phyloP scores from a whole-genome alignment of 2,888 invertebrate genomes.

The Lasioglossum villosulum region DNA sequence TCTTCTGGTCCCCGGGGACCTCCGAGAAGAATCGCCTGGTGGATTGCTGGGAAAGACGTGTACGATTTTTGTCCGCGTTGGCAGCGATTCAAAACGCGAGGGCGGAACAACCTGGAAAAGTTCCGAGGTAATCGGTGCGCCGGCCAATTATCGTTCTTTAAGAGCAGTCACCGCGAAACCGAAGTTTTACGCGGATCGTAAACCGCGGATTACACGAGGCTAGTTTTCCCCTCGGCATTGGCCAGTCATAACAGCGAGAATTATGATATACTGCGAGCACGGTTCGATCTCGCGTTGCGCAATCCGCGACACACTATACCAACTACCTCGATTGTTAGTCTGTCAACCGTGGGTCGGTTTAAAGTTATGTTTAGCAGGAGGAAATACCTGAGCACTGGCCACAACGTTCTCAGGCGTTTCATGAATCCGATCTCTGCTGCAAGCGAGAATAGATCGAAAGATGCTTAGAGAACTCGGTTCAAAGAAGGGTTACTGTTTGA shows the following conservation, averaged over 20 bases:
- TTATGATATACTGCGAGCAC: background rate
- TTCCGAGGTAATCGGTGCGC: background rate
- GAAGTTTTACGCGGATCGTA: constrained; percentile 10
- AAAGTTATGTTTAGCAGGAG: background rate
- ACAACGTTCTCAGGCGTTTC: background rate
- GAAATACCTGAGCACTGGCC: background rate
- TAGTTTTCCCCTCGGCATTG: background rate
- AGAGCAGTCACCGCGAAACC: background rate
- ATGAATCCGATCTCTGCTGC: background rate
- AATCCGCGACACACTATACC: background rate
- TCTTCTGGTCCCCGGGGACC: background rate
- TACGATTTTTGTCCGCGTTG: background rate
- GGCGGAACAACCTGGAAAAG: constrained; percentile 1
- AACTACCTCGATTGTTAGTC: background rate
- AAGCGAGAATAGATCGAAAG: background rate
- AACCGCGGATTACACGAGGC: background rate
- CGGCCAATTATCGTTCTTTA: constrained; percentile 19
- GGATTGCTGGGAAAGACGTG: background rate
- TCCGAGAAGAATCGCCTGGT: background rate
- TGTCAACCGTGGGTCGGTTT: background rate
- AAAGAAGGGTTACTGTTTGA: background rate
- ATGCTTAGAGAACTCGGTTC: background rate
- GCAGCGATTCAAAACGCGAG: background rate
- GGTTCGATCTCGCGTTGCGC: background rate
- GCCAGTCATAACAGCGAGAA: background rate